These are phyloP conservation scores for Epicampocera succincta DNA, from an alignment of 2,888 invertebrate species.

Conservation along the genomic window DNA sequence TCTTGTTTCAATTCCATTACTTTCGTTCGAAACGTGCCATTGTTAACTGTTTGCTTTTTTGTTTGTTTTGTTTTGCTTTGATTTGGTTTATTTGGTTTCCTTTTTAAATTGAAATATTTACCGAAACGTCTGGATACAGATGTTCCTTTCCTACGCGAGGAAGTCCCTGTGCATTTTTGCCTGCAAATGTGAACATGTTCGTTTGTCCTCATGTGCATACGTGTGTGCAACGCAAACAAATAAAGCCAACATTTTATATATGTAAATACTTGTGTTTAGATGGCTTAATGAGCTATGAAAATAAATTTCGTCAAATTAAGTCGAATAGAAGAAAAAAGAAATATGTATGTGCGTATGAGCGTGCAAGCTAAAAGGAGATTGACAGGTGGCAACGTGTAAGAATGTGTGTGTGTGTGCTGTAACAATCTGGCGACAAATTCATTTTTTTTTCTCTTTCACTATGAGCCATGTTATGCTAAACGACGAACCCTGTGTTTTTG, in stretches of 20 bases:
- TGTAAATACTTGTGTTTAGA: not conserved
- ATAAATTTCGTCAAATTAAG: not conserved
- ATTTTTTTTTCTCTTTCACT: too few species aligned
- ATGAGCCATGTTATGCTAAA: too few species aligned
- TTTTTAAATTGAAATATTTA: constrained; percentile 55
- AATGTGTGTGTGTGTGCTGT: too few species aligned
- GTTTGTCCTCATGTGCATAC: not conserved
- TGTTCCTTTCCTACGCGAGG: constrained; percentile 24
- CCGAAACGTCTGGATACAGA: constrained; percentile 53
- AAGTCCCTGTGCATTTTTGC: constrained; percentile 21
- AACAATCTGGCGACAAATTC: too few species aligned
- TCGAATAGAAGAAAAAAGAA: too few species aligned
- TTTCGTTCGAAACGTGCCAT: constrained; percentile 58
- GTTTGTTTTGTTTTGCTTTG: constrained; percentile 20
- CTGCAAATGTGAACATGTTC: not conserved
- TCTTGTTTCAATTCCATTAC: constrained; percentile 64
- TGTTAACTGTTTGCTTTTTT: constrained; percentile 52
- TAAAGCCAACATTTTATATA: constrained; percentile 15
- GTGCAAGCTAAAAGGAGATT: too few species aligned
- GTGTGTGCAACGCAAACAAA: not conserved
- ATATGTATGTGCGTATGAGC: too few species aligned
- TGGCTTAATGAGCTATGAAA: not conserved
- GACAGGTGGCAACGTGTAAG: too few species aligned
- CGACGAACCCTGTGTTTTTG: too few species aligned
- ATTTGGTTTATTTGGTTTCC: constrained; percentile 45